Evolutionary conservation across 2,113 vertebrate species (phyloP), one percentile per base, ranked within the genome.

Genomic region (Bubo blakistoni): DNA sequence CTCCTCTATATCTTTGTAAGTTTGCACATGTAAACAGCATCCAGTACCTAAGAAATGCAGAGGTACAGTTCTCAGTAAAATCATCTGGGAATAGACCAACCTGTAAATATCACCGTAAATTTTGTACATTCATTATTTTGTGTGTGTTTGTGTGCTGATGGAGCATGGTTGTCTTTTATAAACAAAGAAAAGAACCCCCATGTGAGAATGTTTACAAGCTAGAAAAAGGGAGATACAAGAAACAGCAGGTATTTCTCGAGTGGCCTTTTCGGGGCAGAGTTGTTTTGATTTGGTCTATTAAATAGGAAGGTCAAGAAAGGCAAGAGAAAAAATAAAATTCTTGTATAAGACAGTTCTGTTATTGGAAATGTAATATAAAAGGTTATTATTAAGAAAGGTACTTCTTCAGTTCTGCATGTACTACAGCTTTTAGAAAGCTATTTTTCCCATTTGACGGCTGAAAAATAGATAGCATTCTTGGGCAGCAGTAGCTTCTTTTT

Each of bases 271-370:
- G 32, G 61, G 80, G 11, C 13, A 55, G 17, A 62, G 7, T 21
- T 67, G 32, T 46, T 94, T 91, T 86, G n/a, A 21, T 89, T 83
- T 74, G 29, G 49, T 77, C 44, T 78, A 13, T 81, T 84, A 84
- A 94, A 54, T 55, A 65, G 2, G 24, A 96, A 89, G 80, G 47
- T 77, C 67, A 86, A 92, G 65, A 94, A 78, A 86, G 26, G 16
- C 38, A 81, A 70, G 30, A 86, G 29, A 62, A 81, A 59, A 93
- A 71, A 55, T 8, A 40, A 42, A 77, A 58, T 17, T 57, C 4
- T 38, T 81, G 19, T 34, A 6, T 16, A 77, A 40, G 32, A 40
- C 5, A 14, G 18, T 86, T 44, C 6, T 78, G 42, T 12, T 81
- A 73, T 70, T 90, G 24, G 8, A 86, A 73, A 18, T 21, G 11